Percentiles rank a stretch among this genome's conserved stretches.
Conservation (phyloP, 2,113 vertebrate genomes). For the Leucoraja erinaceus region DNA sequence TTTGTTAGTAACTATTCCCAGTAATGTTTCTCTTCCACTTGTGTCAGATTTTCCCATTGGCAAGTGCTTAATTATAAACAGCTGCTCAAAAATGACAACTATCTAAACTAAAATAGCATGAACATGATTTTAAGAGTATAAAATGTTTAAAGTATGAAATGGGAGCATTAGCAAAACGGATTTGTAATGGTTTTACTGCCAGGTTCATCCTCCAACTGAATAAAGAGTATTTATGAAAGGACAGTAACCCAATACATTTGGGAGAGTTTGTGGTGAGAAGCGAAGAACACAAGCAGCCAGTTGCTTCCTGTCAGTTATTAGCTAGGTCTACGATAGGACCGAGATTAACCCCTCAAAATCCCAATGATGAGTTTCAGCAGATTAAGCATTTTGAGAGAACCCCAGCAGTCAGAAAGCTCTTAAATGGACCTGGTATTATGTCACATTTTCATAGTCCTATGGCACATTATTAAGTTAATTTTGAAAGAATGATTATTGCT, state of each 20-base stretch:
- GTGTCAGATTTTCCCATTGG: conserved; percentile 18
- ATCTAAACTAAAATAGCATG: neutral
- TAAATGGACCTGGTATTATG: neutral
- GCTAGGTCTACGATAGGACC: neutral
- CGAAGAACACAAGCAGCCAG: neutral
- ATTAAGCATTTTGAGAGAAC: neutral
- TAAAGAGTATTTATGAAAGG: neutral
- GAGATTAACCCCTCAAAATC: neutral
- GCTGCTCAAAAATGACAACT: conserved; percentile 28
- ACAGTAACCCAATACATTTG: conserved; percentile 31
- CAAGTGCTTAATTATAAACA: conserved; percentile 24
- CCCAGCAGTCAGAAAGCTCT: neutral
- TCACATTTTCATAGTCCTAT: neutral
- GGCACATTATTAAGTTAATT: neutral
- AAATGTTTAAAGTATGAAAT: conserved; percentile 21
- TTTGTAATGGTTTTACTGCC: conserved; percentile 28
- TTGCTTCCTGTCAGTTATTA: conserved; percentile 21
- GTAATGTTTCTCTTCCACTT: neutral
- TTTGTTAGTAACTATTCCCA: conserved; percentile 16
- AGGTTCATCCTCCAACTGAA: conserved; percentile 5
- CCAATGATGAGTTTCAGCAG: neutral
- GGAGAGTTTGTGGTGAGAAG: neutral
- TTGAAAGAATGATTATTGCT: neutral
- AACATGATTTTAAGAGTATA: conserved; percentile 9
- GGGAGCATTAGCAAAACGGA: conserved; percentile 23